phyloP scores from a whole-genome alignment of 2,888 invertebrate species.

The Drosophila subquinaria region DNA sequence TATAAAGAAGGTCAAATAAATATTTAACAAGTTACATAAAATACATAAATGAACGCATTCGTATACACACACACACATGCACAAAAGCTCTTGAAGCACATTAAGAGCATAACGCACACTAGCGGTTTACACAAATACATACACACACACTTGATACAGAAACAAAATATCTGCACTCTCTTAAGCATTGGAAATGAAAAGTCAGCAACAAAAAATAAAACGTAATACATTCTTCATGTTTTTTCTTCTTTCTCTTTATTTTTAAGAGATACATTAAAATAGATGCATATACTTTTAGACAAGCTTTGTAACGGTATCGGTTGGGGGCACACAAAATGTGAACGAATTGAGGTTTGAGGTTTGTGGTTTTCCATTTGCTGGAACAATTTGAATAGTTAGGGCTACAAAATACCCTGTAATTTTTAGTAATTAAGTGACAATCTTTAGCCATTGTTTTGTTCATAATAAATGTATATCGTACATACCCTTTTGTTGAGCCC shows the following conservation, averaged over 20 bases:
- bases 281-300: slow-evolving; percentile 20
- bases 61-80: neutral
- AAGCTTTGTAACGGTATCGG: slow-evolving; percentile 25
- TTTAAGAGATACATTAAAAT: slow-evolving; percentile 26
- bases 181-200: slow-evolving; percentile 46
- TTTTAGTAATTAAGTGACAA: neutral
- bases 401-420: slow-evolving; percentile 2
- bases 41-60: slow-evolving; percentile 32
- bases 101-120: slow-evolving; percentile 5
- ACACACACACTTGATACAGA: neutral
- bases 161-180: slow-evolving; percentile 22
- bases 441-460: neutral
- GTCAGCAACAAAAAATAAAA: slow-evolving; percentile 36
- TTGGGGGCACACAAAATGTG: slow-evolving; percentile 13
- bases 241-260: neutral
- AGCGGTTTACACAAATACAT: slow-evolving; percentile 3
- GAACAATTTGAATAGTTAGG: neutral
- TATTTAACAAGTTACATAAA: slow-evolving; percentile 54
- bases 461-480: neutral
- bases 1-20: slow-evolving; percentile 47
- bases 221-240: slow-evolving; percentile 46
- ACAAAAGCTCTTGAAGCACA: slow-evolving; percentile 1
- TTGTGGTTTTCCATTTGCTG: slow-evolving; percentile 6
- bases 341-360: slow-evolving; percentile 6
- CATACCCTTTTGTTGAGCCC: neutral